These are phyloP conservation scores for Ophioderma brevispina DNA, from an alignment of 35 echinoderm and acorn worm species.

Conservation along the genomic window DNA sequence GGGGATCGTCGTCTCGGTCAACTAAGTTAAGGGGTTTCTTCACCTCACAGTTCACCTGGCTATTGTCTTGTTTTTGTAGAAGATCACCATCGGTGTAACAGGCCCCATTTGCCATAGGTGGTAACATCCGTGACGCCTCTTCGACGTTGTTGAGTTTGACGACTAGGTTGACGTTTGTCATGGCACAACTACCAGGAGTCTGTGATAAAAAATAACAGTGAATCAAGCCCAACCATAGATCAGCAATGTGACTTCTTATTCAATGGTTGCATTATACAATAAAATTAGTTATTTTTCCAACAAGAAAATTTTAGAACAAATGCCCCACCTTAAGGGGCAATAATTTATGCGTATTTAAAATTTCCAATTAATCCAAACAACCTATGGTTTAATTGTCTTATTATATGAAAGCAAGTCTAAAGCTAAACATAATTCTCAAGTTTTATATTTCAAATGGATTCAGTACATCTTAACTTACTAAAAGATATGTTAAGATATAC, in stretches of 20 bases:
- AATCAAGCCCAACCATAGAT: background rate
- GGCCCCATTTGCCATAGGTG: background rate
- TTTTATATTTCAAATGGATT: too few species aligned
- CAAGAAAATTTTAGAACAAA: too few species aligned
- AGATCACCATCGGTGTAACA: background rate
- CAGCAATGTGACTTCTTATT: background rate
- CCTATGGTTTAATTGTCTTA: too few species aligned
- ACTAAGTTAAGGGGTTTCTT: background rate
- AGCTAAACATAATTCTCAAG: too few species aligned
- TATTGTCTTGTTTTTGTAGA: conserved; percentile 12
- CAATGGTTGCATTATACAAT: too few species aligned
- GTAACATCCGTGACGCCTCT: conserved; percentile 69
- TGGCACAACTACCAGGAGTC: conserved; percentile 15
- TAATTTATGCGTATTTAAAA: too few species aligned
- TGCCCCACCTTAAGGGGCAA: too few species aligned
- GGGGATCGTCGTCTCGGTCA: background rate
- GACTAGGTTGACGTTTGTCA: conserved; percentile 49
- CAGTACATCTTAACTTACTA: too few species aligned
- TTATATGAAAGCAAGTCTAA: too few species aligned
- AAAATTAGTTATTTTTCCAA: too few species aligned
- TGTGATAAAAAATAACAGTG: background rate
- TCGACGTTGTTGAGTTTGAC: conserved; percentile 72
- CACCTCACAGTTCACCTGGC: background rate
- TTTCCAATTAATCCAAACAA: too few species aligned
- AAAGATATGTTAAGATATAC: too few species aligned